Evolutionary conservation across 2,797 vertebrate species (phyloP).

Genomic region (Pempheris klunzingeri): DNA sequence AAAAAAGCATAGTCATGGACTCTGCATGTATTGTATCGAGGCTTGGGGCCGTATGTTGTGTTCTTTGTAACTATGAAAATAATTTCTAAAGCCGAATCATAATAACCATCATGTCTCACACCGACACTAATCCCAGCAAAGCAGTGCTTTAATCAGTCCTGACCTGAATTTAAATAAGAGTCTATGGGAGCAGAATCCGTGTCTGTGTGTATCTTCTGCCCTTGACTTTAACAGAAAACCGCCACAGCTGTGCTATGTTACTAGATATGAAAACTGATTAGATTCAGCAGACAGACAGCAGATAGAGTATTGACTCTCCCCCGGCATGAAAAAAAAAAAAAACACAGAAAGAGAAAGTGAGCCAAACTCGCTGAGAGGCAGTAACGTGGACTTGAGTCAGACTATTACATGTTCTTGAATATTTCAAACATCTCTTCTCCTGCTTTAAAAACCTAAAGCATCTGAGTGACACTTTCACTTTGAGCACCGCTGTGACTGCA

Average conservation of each 20-base stretch:
- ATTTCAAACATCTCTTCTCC: constrained; percentile 43
- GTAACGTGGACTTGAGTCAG: not conserved
- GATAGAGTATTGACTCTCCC: not conserved
- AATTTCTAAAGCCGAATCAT: not conserved
- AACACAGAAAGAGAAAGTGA: not conserved
- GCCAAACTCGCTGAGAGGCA: not conserved
- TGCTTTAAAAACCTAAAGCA: constrained; percentile 19
- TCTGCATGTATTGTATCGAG: not conserved
- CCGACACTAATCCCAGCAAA: constrained; percentile 12
- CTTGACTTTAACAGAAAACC: constrained; percentile 4
- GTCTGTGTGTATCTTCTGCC: not conserved
- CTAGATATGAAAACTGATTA: not conserved
- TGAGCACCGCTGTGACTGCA: constrained; percentile 5
- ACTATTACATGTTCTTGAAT: constrained; percentile 9
- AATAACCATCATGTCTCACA: constrained; percentile 11
- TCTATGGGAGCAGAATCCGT: not conserved
- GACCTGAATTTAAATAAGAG: constrained; percentile 33
- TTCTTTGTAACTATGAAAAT: not conserved
- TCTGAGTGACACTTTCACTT: not conserved
- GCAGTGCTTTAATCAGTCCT: constrained; percentile 13
- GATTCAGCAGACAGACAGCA: too few relatives aligned
- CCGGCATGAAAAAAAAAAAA: not conserved
- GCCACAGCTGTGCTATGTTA: not conserved
- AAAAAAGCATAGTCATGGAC: not conserved
- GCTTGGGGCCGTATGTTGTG: not conserved